A percentile compares a stretch with the other conserved stretches of the same genome.
These are phyloP conservation scores for Genyomyrus donnyi DNA, from an alignment of 2,113 vertebrate genomes.

Conservation along the genomic window DNA sequence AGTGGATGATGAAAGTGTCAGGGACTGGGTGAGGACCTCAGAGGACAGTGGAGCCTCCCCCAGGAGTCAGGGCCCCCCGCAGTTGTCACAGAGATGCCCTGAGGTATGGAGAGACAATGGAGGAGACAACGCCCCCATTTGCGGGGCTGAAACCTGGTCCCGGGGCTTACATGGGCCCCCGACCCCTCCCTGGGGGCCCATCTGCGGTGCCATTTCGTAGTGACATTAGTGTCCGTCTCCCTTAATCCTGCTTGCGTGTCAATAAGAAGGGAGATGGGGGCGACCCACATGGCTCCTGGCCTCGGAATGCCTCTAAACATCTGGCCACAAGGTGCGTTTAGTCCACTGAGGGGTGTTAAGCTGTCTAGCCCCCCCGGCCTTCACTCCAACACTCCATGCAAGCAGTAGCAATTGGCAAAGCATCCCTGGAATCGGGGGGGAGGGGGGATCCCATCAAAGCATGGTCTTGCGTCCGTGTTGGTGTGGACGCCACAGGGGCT, in stretches of 20 bases:
- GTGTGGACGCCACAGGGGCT: not conserved
- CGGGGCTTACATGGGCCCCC: not conserved
- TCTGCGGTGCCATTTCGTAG: not conserved
- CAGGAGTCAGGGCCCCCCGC: constrained; percentile 21
- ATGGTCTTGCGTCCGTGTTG: not conserved
- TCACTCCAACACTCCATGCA: not conserved
- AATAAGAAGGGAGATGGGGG: not conserved
- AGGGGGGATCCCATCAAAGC: not conserved
- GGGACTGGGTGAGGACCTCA: not conserved
- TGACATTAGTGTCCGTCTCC: not conserved
- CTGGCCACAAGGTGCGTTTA: not conserved
- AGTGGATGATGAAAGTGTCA: not conserved
- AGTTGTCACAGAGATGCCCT: constrained; percentile 24
- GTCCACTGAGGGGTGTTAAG: not conserved
- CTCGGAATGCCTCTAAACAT: not conserved
- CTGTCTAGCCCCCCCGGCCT: not conserved
- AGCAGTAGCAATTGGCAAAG: not conserved
- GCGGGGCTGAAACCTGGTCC: not conserved
- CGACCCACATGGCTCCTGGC: not conserved
- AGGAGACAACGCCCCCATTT: constrained; percentile 16
- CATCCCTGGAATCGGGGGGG: not conserved
- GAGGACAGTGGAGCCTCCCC: constrained; percentile 19
- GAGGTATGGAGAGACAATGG: constrained; percentile 36
- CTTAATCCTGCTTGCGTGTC: not conserved
- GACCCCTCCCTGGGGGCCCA: not conserved